Percentiles rank a stretch among this genome's conserved stretches.
Conservation (phyloP, 53 echinoderm and acorn worm species). For the Zoroaster sp. region DNA sequence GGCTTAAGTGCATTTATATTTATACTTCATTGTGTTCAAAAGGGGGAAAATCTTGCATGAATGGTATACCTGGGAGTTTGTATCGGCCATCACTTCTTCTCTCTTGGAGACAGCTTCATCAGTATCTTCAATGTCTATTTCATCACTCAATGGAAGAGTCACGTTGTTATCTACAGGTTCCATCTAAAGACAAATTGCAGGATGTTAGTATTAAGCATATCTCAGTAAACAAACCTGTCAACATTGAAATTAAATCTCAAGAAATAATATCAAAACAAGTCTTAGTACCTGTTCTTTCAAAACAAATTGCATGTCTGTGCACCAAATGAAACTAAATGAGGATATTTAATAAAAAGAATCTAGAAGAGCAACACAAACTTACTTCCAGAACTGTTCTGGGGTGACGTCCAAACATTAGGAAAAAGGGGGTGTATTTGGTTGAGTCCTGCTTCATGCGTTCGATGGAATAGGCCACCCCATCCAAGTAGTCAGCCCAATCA, state of each 20-base stretch:
- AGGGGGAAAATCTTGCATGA: too few relatives aligned
- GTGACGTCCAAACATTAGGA: conserved; percentile 16
- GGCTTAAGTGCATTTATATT: too few relatives aligned
- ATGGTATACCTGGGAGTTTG: too few relatives aligned
- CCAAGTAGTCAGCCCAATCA: neutral
- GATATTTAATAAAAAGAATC: neutral
- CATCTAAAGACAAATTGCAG: neutral
- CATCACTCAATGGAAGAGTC: neutral
- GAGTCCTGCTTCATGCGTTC: neutral
- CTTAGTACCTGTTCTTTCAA: too few relatives aligned
- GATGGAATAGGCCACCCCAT: conserved; percentile 1
- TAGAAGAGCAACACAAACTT: neutral
- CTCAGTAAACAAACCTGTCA: too few relatives aligned
- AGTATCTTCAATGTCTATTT: neutral
- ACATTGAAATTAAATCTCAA: too few relatives aligned
- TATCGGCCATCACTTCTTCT: neutral
- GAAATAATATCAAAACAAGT: too few relatives aligned
- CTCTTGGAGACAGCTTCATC: neutral
- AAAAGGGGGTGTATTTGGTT: neutral
- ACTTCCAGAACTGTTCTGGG: neutral
- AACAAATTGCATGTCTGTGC: too few relatives aligned
- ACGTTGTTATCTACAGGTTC: neutral
- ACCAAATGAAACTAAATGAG: neutral
- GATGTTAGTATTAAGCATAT: neutral
- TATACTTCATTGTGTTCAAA: too few relatives aligned